These are phyloP conservation scores for Sebastes iracundus DNA, from an alignment of 2,797 vertebrate genomes.

Conservation along the genomic window DNA sequence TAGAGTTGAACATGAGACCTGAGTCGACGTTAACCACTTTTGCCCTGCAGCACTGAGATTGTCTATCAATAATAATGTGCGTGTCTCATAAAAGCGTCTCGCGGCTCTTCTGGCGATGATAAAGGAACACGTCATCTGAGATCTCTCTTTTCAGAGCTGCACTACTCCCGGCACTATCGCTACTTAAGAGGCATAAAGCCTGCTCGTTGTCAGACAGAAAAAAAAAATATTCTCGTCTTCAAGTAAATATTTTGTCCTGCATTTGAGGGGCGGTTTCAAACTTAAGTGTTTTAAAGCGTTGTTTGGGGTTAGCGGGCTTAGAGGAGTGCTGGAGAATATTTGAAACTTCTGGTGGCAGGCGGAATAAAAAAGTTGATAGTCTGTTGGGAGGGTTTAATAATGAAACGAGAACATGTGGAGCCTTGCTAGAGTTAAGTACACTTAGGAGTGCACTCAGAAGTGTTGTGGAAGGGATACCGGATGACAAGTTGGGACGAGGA, in stretches of 20 bases:
- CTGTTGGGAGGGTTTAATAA: conserved; percentile 78
- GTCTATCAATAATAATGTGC: conserved; percentile 64
- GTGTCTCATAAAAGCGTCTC: conserved; percentile 53
- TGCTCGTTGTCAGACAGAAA: conserved; percentile 29
- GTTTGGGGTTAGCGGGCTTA: conserved; percentile 55
- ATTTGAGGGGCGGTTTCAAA: conserved; percentile 47
- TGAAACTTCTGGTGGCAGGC: conserved; percentile 56
- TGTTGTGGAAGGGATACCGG: conserved; percentile 71
- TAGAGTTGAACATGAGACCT: conserved; percentile 49
- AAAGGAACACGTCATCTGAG: conserved; percentile 52
- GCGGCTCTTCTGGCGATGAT: conserved; percentile 40
- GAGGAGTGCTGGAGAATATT: conserved; percentile 50
- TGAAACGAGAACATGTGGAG: conserved; percentile 70
- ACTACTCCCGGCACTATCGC: conserved; percentile 52
- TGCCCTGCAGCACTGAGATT: conserved; percentile 44
- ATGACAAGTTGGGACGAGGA: conserved; percentile 51
- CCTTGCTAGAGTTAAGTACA: conserved; percentile 74
- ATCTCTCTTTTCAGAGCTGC: conserved; percentile 48
- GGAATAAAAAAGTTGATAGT: conserved; percentile 71
- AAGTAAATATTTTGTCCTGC: conserved; percentile 62
- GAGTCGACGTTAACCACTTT: conserved; percentile 45
- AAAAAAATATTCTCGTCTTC: conserved; percentile 25
- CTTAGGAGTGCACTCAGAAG: conserved; percentile 75
- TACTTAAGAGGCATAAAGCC: conserved; percentile 47
- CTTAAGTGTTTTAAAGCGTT: conserved; percentile 66